Percentiles rank a stretch among this genome's conserved stretches.
Conservation (phyloP, 2,113 vertebrate species). For the Pampusana beccarii region DNA sequence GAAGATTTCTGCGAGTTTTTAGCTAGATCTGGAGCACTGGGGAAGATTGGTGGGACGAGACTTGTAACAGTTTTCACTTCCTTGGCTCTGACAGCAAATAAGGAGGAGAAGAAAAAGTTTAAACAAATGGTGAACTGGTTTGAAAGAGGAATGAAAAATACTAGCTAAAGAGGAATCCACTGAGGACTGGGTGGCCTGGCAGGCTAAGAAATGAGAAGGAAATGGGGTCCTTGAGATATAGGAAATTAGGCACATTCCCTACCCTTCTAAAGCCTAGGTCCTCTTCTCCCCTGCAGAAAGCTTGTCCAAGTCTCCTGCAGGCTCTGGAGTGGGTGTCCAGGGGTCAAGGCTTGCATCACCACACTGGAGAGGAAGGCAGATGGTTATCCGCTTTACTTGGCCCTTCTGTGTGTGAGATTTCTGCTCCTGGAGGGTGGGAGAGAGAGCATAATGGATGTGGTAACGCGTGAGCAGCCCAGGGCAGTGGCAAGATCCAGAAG, state of each 20-base stretch:
- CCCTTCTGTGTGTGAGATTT: neutral
- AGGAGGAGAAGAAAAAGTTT: neutral
- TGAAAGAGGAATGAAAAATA: neutral
- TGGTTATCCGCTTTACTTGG: neutral
- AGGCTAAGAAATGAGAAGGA: neutral
- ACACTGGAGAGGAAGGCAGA: neutral
- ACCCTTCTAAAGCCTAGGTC: neutral
- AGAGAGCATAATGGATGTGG: accelerated
- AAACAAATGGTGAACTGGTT: neutral
- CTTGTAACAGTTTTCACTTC: neutral
- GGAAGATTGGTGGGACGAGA: neutral
- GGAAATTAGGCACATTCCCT: neutral
- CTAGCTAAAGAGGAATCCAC: neutral
- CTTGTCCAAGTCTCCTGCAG: neutral
- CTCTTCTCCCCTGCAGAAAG: neutral
- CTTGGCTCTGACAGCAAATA: neutral
- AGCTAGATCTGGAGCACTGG: neutral
- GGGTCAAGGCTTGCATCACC: neutral
- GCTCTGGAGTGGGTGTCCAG: neutral
- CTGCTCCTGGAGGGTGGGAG: neutral
- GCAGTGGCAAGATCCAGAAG: neutral
- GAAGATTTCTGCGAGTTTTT: neutral
- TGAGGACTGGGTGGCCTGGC: neutral
- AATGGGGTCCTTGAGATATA: neutral
- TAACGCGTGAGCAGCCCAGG: neutral